Evolutionary conservation across 2,888 invertebrate genomes (phyloP).

Genomic region (Argyresthia albistria): DNA sequence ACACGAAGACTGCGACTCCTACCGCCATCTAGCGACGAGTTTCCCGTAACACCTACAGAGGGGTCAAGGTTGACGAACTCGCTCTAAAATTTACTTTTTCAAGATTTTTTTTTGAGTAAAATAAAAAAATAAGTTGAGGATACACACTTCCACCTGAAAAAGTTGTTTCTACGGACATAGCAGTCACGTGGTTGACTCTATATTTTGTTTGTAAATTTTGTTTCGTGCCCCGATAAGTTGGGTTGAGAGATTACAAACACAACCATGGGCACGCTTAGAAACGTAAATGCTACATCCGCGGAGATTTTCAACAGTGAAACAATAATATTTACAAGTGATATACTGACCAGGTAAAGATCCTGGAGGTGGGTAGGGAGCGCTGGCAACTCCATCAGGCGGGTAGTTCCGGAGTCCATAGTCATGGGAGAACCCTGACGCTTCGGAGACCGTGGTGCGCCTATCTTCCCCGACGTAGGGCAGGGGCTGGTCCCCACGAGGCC

Average conservation of each 20-base stretch:
- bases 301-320: constrained; percentile 16
- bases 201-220: constrained; percentile 51
- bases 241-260: constrained; percentile 52
- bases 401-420: constrained; percentile 85
- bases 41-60: constrained; percentile 21
- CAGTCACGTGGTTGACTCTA: neutral
- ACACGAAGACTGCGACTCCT: neutral
- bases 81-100: neutral
- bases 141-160: neutral
- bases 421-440: constrained; percentile 78
- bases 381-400: constrained; percentile 79
- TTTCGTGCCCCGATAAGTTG: constrained; percentile 46
- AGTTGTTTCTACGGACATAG: neutral
- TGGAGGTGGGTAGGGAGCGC: constrained; percentile 85
- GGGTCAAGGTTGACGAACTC: constrained; percentile 65
- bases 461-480: constrained; percentile 81
- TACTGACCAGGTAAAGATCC: constrained; percentile 75
- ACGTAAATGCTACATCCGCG: constrained; percentile 34
- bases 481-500: constrained; percentile 76
- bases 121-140: neutral
- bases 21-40: constrained; percentile 54
- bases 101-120: neutral
- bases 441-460: constrained; percentile 76
- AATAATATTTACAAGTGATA: constrained; percentile 14
- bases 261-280: constrained; percentile 33